Base-by-base conservation (phyloP, 2,888 invertebrate genomes). In the Bombylius major region DNA sequence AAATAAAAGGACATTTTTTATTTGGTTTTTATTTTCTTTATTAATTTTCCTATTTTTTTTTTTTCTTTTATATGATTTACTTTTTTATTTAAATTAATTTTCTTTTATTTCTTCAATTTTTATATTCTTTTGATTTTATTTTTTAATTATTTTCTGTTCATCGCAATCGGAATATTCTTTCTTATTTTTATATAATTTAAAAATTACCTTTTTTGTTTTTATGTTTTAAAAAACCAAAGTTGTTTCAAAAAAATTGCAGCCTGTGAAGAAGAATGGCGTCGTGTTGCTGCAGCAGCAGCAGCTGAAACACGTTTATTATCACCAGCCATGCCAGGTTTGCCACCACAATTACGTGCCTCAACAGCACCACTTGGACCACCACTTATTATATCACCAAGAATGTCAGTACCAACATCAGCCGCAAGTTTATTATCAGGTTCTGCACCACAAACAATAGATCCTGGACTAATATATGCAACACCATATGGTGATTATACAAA, bases 401-500 rank as follows among this genome's bases (percentile, higher is more conserved):
- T 92, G 83, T 88, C 88, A 13, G 87, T 86, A 58, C 85, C 86
- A 52, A 89, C 85, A 55, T 82, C 88, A 59, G 87, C 85, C 47
- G 81, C 81, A 47, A 81, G 80, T 54, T 78, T 82, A 66, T 57
- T 73, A 61, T 73, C 74, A 62, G 72, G 72, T 63, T 85, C 78
- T 67, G 82, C 77, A 57, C 81, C 87, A 51, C 80, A 85, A 36
- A 79, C 79, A 55, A 81, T 82, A 57, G 83, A 84, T 74, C 62
- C 61, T 31, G 84, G 86, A 56, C 83, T 94, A 69, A 89, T 94
- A 76, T 94, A 93, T 79, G 69, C 80, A 69, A 77, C 78, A 23
- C 87, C 87, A 47, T 93, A 92, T 72, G 83, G 85, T 56, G 92
- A 93, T 72, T 93, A 91, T 77, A 87, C 86, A 72, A 89, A 91